These are phyloP conservation scores for Planiliza haematocheilus DNA, from an alignment of 2,113 vertebrate species.

Conservation along the genomic window DNA sequence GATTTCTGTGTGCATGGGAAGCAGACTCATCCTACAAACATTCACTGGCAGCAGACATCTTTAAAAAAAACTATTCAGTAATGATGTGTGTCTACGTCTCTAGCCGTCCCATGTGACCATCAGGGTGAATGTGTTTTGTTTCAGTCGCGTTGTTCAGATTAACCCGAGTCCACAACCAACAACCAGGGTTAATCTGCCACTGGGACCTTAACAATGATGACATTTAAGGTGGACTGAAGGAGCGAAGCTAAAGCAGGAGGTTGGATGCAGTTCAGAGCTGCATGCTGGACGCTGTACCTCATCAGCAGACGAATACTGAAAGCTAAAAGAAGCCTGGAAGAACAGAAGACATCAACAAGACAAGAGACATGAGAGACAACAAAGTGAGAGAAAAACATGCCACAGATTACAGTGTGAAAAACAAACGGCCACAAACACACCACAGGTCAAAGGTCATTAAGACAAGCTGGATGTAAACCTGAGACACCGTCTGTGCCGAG, in stretches of 20 bases:
- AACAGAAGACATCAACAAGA: conserved; percentile 72
- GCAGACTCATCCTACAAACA: conserved; percentile 42
- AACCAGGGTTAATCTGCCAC: not conserved
- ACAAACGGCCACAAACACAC: not conserved
- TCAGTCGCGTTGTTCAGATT: not conserved
- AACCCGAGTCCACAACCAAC: not conserved
- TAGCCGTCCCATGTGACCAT: too few species aligned
- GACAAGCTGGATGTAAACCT: too few species aligned
- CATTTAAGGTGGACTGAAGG: conserved; percentile 30
- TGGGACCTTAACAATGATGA: conserved; percentile 4
- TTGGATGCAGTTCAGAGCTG: conserved; percentile 63
- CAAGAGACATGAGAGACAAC: conserved; percentile 49
- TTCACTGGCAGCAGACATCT: too few species aligned
- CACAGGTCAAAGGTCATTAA: too few species aligned
- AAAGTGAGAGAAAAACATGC: conserved; percentile 20
- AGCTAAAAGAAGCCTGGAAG: conserved; percentile 84
- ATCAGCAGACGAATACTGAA: conserved; percentile 78
- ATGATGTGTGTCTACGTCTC: too few species aligned
- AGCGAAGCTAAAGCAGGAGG: conserved; percentile 62
- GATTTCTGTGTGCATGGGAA: conserved; percentile 35
- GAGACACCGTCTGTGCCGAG: too few species aligned
- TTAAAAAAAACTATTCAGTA: too few species aligned
- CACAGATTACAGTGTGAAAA: conserved; percentile 3
- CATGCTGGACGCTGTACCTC: conserved; percentile 83
- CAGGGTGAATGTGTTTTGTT: too few species aligned